These are phyloP conservation scores for Branchellion lobata DNA, from an alignment of 2,888 invertebrate species.

Conservation along the genomic window DNA sequence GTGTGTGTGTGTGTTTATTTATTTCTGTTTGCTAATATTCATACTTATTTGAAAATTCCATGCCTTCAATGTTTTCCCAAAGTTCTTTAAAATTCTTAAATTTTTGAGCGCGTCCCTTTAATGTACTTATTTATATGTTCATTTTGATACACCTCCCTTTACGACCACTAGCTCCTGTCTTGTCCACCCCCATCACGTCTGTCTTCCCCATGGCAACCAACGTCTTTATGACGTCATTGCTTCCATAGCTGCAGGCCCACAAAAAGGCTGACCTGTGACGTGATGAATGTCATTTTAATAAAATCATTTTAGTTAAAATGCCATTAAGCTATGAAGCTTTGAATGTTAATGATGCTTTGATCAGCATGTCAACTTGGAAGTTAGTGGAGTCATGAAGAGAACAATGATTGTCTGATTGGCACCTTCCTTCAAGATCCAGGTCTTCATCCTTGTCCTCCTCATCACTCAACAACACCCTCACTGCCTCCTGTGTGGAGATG, in stretches of 20 bases:
- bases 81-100: no score
- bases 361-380: no score
- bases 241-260: conserved; percentile 63
- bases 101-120: no score
- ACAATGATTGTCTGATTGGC: no score
- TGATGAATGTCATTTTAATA: conserved; percentile 53
- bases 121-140: no score
- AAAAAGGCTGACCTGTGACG: conserved; percentile 61
- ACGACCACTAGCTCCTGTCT: conserved; percentile 62
- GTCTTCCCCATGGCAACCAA: conserved; percentile 56
- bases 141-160: no score
- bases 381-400: no score
- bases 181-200: conserved; percentile 60
- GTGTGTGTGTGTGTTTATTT: conserved; percentile 10
- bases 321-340: no score
- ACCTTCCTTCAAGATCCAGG: conserved; percentile 4
- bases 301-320: conserved; percentile 55
- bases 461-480: conserved; percentile 59
- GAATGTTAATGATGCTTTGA: no score
- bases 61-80: no score
- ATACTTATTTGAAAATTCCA: no score
- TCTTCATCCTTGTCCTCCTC: conserved; percentile 58
- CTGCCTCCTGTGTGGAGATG: conserved; percentile 57
- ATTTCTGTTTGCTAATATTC: neutral
- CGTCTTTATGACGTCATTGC: conserved; percentile 58